These are phyloP conservation scores for Cacoxenus indagator DNA, from an alignment of 2,888 invertebrate species.

Conservation along the genomic window DNA sequence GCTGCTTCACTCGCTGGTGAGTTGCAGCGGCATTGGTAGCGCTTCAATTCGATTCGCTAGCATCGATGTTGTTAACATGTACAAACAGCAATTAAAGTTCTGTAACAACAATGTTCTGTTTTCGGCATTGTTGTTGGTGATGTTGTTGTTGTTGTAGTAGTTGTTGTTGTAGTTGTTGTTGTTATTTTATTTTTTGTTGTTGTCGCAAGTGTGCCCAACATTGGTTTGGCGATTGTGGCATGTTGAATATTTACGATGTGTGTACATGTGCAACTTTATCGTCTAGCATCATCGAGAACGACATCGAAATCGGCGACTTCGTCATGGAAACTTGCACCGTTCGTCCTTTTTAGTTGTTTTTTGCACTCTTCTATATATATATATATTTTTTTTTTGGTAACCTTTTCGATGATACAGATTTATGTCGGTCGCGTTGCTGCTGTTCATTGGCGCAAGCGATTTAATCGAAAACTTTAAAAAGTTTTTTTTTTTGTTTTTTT, in stretches of 20 bases:
- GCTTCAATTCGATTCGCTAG: no score
- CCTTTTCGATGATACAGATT: background rate
- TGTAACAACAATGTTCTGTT: constrained; percentile 15
- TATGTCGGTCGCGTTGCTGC: no score
- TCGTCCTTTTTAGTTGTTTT: background rate
- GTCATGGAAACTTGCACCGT: background rate
- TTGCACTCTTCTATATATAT: no score
- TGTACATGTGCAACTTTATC: background rate
- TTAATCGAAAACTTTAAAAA: no score
- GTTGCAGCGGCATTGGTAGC: no score
- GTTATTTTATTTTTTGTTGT: no score
- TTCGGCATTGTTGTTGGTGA: background rate
- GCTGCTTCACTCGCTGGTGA: no score
- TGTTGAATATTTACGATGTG: constrained; percentile 9
- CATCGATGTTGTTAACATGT: constrained; percentile 11
- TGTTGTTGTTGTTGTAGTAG: no score
- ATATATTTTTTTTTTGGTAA: background rate
- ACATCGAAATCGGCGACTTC: background rate
- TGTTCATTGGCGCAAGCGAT: no score
- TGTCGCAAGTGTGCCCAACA: background rate
- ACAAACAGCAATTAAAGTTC: constrained; percentile 52
- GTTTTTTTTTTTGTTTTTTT: no score
- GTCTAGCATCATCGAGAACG: no score
- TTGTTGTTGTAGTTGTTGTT: background rate
- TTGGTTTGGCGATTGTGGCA: background rate